Conservation (phyloP, 2,113 vertebrate species). For the Microtus pennsylvanicus region DNA sequence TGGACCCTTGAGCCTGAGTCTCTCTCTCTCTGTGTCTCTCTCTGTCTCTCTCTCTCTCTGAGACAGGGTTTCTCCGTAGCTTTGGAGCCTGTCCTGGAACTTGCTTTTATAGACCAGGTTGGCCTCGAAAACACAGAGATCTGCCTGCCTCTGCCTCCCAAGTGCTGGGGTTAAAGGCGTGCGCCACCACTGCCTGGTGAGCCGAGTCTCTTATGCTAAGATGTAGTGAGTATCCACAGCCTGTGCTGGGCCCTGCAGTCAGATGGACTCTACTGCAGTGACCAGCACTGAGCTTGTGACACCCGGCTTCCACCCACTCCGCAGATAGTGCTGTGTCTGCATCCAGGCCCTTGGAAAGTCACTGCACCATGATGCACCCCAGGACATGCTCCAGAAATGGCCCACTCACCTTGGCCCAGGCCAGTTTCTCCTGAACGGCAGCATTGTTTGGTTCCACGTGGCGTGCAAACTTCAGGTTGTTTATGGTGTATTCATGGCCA, state of each 20-base stretch:
- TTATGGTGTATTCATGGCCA: conserved; percentile 98
- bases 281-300: not conserved
- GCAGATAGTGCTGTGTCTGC: not conserved
- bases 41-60: no score
- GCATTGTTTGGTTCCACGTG: conserved; percentile 95
- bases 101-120: no score
- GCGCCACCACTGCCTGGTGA: no score
- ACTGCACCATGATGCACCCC: not conserved
- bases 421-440: conserved; percentile 91
- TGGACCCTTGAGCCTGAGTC: fast-evolving
- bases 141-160: no score
- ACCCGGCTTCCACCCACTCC: not conserved
- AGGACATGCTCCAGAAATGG: fast-evolving
- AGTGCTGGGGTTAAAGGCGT: no score
- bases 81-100: no score
- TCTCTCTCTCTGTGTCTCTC: no score
- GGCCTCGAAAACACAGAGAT: no score
- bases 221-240: no score
- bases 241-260: not conserved
- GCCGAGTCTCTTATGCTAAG: not conserved
- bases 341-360: not conserved
- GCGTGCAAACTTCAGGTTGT: conserved; percentile 97
- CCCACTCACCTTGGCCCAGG: conserved; percentile 95
- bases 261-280: not conserved
- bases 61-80: no score